phyloP scores from a whole-genome alignment of 1,140 invertebrate genomes.

The Drosophila saltans region DNA sequence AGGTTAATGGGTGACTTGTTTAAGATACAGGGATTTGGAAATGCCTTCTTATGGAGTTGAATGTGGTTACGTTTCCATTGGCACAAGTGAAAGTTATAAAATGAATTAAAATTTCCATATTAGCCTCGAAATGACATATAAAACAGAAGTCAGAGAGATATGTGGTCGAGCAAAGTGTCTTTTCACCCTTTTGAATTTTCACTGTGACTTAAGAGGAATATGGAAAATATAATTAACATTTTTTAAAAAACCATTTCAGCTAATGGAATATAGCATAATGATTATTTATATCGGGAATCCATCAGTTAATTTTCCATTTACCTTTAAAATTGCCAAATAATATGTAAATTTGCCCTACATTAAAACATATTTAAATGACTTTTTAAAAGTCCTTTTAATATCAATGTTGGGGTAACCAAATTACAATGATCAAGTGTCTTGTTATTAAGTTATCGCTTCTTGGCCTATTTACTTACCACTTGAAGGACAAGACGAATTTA shows the following conservation, averaged over 20 bases:
- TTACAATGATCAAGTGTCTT: conserved; percentile 23
- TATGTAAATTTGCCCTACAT: neutral
- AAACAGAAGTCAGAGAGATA: neutral
- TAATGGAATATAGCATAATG: too few species aligned
- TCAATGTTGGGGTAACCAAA: conserved; percentile 17
- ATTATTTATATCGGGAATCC: too few species aligned
- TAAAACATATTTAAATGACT: neutral
- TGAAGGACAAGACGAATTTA: conserved; percentile 86
- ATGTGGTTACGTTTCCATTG: too few species aligned
- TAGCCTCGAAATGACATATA: neutral
- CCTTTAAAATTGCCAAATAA: neutral
- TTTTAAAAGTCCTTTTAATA: conserved; percentile 26
- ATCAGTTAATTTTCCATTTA: too few species aligned
- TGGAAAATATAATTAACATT: too few species aligned
- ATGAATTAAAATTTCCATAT: neutral
- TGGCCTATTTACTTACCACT: conserved; percentile 86
- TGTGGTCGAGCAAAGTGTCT: neutral
- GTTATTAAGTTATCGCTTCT: conserved; percentile 34
- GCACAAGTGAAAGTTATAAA: neutral
- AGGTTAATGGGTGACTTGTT: neutral
- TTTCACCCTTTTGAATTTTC: neutral
- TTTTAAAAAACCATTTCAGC: too few species aligned
- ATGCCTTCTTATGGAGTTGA: neutral
- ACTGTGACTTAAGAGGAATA: too few species aligned
- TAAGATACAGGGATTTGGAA: conserved; percentile 27